Evolutionary conservation across 2,888 invertebrate species (phyloP).

Genomic region (Lycocerus yunnanus): DNA sequence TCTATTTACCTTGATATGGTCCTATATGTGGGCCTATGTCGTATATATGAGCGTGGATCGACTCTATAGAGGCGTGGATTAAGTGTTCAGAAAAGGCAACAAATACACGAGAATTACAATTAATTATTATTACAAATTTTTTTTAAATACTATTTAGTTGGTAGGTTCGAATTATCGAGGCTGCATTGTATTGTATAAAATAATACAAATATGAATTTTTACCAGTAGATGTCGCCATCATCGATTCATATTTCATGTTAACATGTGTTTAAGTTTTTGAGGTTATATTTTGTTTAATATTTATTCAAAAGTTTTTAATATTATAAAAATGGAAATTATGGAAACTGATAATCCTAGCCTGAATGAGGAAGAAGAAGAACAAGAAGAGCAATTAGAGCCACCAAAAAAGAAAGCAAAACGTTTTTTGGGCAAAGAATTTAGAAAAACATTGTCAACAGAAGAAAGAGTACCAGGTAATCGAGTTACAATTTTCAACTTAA

Average conservation of each 20-base stretch:
- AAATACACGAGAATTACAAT: too few species aligned
- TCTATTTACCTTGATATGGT: too few species aligned
- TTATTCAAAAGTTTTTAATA: not conserved
- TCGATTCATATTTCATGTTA: not conserved
- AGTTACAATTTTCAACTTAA: constrained; percentile 37
- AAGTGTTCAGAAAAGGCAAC: too few species aligned
- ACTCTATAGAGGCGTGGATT: too few species aligned
- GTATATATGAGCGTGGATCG: too few species aligned
- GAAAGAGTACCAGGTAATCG: constrained; percentile 62
- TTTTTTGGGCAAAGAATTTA: constrained; percentile 65
- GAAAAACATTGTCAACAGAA: constrained; percentile 60
- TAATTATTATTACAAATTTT: too few species aligned
- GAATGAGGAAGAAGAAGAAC: not conserved
- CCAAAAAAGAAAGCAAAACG: constrained; percentile 43
- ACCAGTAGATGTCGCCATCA: not conserved
- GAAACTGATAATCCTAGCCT: not conserved
- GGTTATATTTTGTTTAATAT: not conserved
- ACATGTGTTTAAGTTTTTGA: not conserved
- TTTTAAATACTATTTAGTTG: too few species aligned
- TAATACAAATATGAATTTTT: too few species aligned
- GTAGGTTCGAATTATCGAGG: too few species aligned
- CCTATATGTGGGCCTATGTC: too few species aligned
- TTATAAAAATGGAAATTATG: not conserved
- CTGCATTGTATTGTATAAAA: too few species aligned
- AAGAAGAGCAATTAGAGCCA: too few species aligned